Conservation (phyloP, 2,113 vertebrate genomes). For the Nymphicus hollandicus region DNA sequence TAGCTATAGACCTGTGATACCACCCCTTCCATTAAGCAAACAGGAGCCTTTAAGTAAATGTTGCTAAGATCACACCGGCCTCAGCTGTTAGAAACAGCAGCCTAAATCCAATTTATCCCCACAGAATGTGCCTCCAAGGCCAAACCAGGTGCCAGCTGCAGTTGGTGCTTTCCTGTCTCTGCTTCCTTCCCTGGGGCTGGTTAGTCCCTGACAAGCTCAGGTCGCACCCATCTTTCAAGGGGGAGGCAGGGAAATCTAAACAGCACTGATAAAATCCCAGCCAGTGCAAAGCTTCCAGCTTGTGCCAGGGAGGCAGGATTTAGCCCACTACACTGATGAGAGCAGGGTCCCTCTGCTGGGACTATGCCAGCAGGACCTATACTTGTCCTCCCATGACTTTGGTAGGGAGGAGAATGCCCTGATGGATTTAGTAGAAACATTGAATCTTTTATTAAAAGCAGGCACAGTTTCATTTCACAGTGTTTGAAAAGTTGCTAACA, state of each 20-base stretch:
- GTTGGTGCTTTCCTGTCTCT: background rate
- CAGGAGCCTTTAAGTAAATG: background rate
- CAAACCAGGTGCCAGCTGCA: background rate
- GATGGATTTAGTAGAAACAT: background rate
- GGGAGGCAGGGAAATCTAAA: background rate
- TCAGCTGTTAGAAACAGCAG: background rate
- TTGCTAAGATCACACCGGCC: background rate
- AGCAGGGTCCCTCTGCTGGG: background rate
- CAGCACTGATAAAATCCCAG: background rate
- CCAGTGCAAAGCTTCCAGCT: background rate
- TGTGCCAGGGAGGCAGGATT: background rate
- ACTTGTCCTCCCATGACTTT: background rate
- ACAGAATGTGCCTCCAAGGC: background rate
- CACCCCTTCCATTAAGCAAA: background rate
- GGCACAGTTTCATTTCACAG: background rate
- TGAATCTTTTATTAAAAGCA: background rate
- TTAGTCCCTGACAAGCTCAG: background rate
- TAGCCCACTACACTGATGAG: background rate
- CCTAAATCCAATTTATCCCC: background rate
- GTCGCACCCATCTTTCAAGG: background rate
- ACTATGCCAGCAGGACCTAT: background rate
- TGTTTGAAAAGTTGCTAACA: background rate
- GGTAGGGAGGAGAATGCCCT: background rate
- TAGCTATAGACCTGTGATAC: background rate
- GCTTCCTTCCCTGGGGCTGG: background rate